These are phyloP conservation scores for Otolemur garnettii DNA, from an alignment of 2,113 vertebrate genomes.

Conservation along the genomic window DNA sequence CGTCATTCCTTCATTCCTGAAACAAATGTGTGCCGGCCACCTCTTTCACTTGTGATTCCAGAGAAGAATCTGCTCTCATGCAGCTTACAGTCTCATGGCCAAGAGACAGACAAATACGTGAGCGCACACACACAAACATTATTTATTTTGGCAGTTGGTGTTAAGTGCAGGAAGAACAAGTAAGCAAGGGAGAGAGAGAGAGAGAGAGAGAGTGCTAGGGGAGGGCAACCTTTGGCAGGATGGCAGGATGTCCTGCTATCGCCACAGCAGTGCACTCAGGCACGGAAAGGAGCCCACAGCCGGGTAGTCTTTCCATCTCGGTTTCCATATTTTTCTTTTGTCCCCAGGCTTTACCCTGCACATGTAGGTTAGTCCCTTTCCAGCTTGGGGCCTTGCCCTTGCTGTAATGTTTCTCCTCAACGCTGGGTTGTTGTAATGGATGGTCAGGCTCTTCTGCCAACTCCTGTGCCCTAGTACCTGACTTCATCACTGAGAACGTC, in stretches of 20 bases:
- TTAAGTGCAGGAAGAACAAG: neutral
- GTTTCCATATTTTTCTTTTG: neutral
- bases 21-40: neutral
- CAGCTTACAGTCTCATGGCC: neutral
- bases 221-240: no score
- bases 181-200: neutral
- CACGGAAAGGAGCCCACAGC: rapidly evolving
- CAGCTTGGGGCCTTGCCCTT: neutral
- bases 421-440: neutral
- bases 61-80: neutral
- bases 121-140: no score
- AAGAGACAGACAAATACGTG: neutral
- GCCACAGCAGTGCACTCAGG: rapidly evolving
- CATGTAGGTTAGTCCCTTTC: rapidly evolving
- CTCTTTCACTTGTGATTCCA: neutral
- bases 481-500: neutral
- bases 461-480: neutral
- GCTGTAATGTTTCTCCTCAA: neutral
- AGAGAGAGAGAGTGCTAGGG: rapidly evolving
- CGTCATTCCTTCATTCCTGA: neutral
- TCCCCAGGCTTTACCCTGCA: neutral
- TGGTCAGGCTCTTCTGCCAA: neutral
- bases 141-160: neutral
- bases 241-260: no score
- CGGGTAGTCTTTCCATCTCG: neutral